Base-by-base conservation (phyloP, 2,888 invertebrate species). In the Junonia oenone region DNA sequence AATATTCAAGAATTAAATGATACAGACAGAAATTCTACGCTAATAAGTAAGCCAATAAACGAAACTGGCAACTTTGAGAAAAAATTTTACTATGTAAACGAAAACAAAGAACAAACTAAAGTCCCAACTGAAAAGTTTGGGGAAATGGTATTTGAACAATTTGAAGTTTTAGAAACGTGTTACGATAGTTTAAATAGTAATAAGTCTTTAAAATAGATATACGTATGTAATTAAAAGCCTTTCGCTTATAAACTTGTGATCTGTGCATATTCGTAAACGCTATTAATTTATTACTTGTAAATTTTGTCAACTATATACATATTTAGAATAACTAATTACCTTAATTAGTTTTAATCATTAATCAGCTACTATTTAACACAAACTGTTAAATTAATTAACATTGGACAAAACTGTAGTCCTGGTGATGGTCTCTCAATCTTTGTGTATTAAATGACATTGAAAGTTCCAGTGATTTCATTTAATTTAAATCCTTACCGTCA, bases 131-230 rank as follows among this genome's bases (percentile, higher is more conserved):
- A 92, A 63, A 94, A 94, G 75, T 94, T 94, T 66, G 94, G 95
- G 40, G 96, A 96, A 68, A 96, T 96, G 93, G 96, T 96, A 66
- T 96, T 96, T 67, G 96, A 96, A 81, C 94, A 94, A 68, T 95
- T 94, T 66, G 94, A 95, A 84, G 93, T 95, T 51, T 91, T 94
- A 73, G 94, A 92, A 76, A 82, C 90, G 59, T 89, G 88, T 76
- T 91, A 87, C 68, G 92, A 92, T 76, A 92, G 92, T 80, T 84
- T 92, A 72, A 92, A 87, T 84, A 90, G 89, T 65, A 87, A 86
- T 84, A 90, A 87, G 80, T 87, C 89, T 63, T 71, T 81, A 68
- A 87, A 87, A 71, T 86, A 81, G 33, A 61, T 65, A 62, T 68
- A 65, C 64, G 68, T 68, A 65, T 64, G 68, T 68, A 64, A 53